A percentile compares a stretch with the other conserved stretches of the same genome.
These are phyloP conservation scores for Sardinella longiceps DNA, from an alignment of 2,797 vertebrate species.

Conservation along the genomic window DNA sequence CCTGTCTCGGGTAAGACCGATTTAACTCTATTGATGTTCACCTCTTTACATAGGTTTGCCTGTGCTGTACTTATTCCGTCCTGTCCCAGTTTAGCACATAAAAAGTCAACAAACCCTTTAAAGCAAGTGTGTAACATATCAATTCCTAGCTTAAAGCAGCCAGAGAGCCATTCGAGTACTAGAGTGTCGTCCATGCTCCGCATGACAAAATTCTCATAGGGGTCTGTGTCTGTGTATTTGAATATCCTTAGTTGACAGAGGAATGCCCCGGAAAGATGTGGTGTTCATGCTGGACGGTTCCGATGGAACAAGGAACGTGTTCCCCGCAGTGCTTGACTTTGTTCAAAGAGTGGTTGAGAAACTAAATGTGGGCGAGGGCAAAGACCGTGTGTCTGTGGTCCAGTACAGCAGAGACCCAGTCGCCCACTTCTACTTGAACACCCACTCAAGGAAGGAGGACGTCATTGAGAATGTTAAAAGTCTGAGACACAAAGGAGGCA, in stretches of 20 bases:
- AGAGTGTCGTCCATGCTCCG: too few relatives aligned
- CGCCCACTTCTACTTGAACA: conserved; percentile 33
- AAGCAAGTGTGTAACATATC: not conserved
- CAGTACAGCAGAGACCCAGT: conserved; percentile 42
- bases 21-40: not conserved
- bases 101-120: not conserved
- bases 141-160: not conserved
- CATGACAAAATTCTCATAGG: not conserved
- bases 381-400: conserved; percentile 38
- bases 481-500: too few relatives aligned
- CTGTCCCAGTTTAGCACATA: not conserved
- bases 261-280: conserved; percentile 53
- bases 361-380: conserved; percentile 68
- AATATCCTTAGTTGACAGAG: too few relatives aligned
- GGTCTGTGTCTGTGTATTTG: not conserved
- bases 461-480: not conserved
- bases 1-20: not conserved
- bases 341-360: conserved; percentile 71
- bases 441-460: not conserved
- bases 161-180: too few relatives aligned
- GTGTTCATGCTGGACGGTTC: conserved; percentile 76
- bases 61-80: not conserved
- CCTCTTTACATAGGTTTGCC: not conserved
- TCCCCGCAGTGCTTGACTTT: not conserved
- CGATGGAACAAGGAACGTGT: conserved; percentile 55